Conservation (phyloP, 2,888 invertebrate species). For the Julus scanicus region DNA sequence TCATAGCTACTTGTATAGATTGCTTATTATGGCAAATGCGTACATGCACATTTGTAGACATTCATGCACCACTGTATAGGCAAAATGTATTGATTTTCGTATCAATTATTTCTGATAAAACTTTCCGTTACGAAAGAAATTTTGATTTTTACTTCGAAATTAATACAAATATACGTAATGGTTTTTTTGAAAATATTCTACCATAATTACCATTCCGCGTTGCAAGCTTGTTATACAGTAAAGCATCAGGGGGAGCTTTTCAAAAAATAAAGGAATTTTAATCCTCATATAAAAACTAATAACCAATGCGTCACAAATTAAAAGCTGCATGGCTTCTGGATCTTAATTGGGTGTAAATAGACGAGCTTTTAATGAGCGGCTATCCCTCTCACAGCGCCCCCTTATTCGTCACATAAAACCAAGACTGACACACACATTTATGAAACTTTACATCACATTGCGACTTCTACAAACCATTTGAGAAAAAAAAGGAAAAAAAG, state of each 20-base stretch:
- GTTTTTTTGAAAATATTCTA: no score
- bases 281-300: neutral
- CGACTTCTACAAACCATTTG: neutral
- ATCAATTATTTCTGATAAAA: no score
- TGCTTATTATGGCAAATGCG: no score
- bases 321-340: neutral
- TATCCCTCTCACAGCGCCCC: neutral
- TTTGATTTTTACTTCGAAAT: no score
- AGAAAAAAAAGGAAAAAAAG: neutral
- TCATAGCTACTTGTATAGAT: no score
- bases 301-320: neutral
- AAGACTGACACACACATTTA: no score
- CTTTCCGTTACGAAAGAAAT: no score
- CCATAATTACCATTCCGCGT: neutral
- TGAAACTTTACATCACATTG: neutral
- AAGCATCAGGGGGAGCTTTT: neutral
- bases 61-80: no score
- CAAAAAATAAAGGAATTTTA: neutral
- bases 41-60: no score
- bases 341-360: constrained; percentile 24
- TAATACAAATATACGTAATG: no score
- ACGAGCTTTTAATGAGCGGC: neutral
- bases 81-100: no score
- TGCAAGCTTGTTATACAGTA: neutral
- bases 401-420: neutral